Base-by-base conservation (phyloP, 1,140 invertebrate species). In the Pentalonia nigronervosa region DNA sequence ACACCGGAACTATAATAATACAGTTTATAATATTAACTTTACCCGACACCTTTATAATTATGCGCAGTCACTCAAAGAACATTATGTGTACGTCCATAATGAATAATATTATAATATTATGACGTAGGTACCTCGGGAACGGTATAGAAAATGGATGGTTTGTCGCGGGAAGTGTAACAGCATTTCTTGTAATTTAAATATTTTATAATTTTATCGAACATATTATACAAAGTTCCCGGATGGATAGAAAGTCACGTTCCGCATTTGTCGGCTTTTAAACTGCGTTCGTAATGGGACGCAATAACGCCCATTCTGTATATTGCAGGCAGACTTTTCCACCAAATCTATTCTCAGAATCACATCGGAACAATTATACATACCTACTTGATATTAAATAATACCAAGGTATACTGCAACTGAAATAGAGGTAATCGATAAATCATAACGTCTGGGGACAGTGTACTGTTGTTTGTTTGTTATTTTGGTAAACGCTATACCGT, bases 161-260 rank as follows among this genome's bases (percentile, higher is more conserved):
- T 4, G 11, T 36, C 83, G 23, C 2, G 34, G 41, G 45, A 4
- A 41, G 30, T 47, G n/a, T 48, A 34, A 21, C 7, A 88, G 47
- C 14, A 34, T 48, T 88, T 89, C 21, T 89, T 9, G 87, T 50
- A 34, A 50, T 91, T 83, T 91, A 67, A 83, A 91, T 91, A 41
- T 91, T 14, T 34, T 36, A 17, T 34, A 34, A 91, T 91, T 91
- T 91, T 48, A 48, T 91, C 48, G 20, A 81, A 23, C 67, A 2
- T 30, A n/a, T n/a, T n/a, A n/a, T n/a, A 60, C 14, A 76, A 91
- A 91, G 67, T 91, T 67, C 11, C 50, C 30, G 67, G 45, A 11
- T 47, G 41, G 25, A 76, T 81, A 23, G 48, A 91, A 91, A 67
- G 90, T 91, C 90, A 91, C 90, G 90, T 91, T 81, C 30, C 67